Base-by-base conservation (phyloP, 2,888 invertebrate genomes). In the Lycophotia porphyrea region DNA sequence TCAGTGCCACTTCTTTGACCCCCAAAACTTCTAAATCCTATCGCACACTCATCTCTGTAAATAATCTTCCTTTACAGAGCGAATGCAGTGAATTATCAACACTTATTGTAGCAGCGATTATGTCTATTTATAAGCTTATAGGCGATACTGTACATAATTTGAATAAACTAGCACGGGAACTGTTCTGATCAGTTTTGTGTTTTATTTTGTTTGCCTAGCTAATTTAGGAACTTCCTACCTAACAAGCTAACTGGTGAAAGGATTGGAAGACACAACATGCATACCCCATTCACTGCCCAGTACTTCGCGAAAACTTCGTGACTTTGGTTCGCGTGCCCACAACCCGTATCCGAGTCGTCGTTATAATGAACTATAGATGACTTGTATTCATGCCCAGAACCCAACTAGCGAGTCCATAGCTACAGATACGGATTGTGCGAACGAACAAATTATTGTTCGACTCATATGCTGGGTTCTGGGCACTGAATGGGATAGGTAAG, bases 111-210 rank as follows among this genome's bases (percentile, higher is more conserved):
- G 88, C 88, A 85, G 89, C 88, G 82, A 87, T 87, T 86, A 86
- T 81, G 79, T 89, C 84, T 88, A 87, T 91, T 89, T 88, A 76
- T 90, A 90, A 90, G 91, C 92, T 92, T 92, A 89, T 91, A 90
- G 92, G 92, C 92, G 90, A 92, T 92, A 92, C 91, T 95, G 94
- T 95, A 95, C 92, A 95, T 91, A 90, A 90, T 93, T 93, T 92
- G 90, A 95, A 95, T 93, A 95, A 94, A 94, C 90, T 92, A 93
- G 93, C 93, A 94, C 92, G 90, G 90, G 92, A 93, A 93, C 94
- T 94, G 94, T 94, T 94, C 93, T 93, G 92, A 92, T 90, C 91
- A 91, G 83, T 73, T 74, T 83, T 85, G 86, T 86, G 88, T 93
- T 92, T 92, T 88, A 91, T 91, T 91, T 76, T 8, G 18, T 52